phyloP scores from a whole-genome alignment of 2,888 invertebrate genomes.

The Drosophila dives region DNA sequence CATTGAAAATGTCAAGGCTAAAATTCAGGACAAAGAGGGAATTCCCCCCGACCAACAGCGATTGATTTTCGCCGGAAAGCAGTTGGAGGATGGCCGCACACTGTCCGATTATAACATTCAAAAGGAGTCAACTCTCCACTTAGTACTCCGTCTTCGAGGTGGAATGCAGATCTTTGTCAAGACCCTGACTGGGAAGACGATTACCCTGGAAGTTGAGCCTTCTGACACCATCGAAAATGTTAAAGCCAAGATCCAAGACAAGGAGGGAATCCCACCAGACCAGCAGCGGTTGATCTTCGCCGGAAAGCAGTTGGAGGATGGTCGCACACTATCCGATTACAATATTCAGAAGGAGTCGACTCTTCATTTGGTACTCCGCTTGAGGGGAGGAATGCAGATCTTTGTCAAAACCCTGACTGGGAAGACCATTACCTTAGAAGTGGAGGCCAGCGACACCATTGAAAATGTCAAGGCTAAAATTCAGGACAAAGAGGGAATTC shows the following conservation, averaged over 20 bases:
- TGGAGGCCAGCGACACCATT: conserved; percentile 52
- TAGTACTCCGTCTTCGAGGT: conserved; percentile 59
- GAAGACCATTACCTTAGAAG: conserved; percentile 59
- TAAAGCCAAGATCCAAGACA: conserved; percentile 50
- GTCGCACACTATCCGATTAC: conserved; percentile 53
- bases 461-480: conserved; percentile 66
- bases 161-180: conserved; percentile 64
- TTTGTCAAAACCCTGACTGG: conserved; percentile 60
- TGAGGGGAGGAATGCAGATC: conserved; percentile 64
- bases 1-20: conserved; percentile 63
- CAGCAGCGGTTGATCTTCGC: conserved; percentile 63
- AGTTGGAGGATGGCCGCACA: conserved; percentile 62
- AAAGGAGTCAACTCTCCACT: conserved; percentile 57
- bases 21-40: conserved; percentile 64
- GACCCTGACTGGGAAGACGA: conserved; percentile 53
- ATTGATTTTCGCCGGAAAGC: conserved; percentile 62
- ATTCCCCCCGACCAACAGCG: conserved; percentile 66
- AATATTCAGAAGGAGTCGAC: conserved; percentile 63
- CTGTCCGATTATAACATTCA: conserved; percentile 61
- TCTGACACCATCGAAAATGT: conserved; percentile 48
- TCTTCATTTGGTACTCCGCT: conserved; percentile 55
- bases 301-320: conserved; percentile 59
- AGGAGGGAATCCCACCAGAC: conserved; percentile 58
- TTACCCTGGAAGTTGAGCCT: conserved; percentile 44
- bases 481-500: conserved; percentile 63